phyloP scores from a whole-genome alignment of 2,888 invertebrate genomes.

The Germaria angustata region DNA sequence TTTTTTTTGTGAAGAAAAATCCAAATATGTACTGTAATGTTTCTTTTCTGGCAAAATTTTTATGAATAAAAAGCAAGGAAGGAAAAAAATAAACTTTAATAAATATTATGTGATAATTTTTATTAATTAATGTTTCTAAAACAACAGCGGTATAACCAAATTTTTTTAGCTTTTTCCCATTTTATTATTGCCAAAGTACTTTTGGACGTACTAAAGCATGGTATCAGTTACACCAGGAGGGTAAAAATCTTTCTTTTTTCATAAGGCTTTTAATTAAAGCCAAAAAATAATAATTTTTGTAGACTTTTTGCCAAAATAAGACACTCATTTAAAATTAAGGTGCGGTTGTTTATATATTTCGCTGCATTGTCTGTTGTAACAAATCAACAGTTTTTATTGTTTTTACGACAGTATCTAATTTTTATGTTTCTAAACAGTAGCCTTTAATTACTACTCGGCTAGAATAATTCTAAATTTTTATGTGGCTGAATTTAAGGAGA shows the following conservation, averaged over 20 bases:
- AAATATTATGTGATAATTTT: constrained; percentile 46
- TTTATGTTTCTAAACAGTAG: not conserved
- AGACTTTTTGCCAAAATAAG: constrained; percentile 9
- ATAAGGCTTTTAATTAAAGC: constrained; percentile 38
- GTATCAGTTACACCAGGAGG: too few species aligned
- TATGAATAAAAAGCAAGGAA: not conserved
- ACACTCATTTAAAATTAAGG: not conserved
- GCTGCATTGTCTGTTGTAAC: not conserved
- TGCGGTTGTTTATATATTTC: not conserved
- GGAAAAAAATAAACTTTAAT: constrained; percentile 11
- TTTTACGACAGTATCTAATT: constrained; percentile 7
- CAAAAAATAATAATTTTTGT: not conserved
- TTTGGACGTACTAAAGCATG: too few species aligned
- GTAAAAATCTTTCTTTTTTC: not conserved
- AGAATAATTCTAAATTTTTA: constrained; percentile 3
- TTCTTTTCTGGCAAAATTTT: too few species aligned
- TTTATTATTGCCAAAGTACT: not conserved
- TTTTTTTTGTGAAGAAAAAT: too few species aligned
- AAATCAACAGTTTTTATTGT: constrained; percentile 24
- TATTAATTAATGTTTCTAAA: constrained; percentile 38
- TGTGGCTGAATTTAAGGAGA: not conserved
- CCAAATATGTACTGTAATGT: too few species aligned
- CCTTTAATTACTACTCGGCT: constrained; percentile 19
- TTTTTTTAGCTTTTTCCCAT: not conserved
- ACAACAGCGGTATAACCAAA: not conserved